These are phyloP conservation scores for Xiphophorus maculatus DNA, from an alignment of 2,113 vertebrate species.

Conservation along the genomic window DNA sequence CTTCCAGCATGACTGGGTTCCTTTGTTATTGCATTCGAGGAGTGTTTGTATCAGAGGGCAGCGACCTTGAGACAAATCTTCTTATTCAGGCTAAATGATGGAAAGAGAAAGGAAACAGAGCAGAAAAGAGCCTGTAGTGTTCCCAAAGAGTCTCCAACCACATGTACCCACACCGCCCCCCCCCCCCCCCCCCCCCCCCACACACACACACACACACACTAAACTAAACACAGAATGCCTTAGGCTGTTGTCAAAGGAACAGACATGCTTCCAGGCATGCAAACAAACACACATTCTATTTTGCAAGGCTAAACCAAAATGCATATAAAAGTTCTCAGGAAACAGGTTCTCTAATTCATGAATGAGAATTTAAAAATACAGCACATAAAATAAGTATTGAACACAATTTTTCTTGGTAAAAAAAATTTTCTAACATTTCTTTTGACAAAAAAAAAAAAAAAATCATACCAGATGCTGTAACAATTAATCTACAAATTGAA, in stretches of 20 bases:
- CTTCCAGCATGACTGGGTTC: conserved; percentile 24
- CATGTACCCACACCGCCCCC: conserved; percentile 19
- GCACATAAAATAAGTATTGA: no score
- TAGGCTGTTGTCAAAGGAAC: conserved; percentile 73
- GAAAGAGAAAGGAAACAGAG: conserved; percentile 70
- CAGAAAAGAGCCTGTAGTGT: conserved; percentile 54
- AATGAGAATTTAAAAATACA: not conserved
- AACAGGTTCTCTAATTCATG: not conserved
- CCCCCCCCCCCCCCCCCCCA: conserved; percentile 36
- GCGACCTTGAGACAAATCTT: conserved; percentile 69
- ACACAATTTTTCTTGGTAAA: no score
- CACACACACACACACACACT: conserved; percentile 18
- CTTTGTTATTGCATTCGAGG: conserved; percentile 47
- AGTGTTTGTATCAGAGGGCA: conserved; percentile 44
- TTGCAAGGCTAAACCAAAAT: conserved; percentile 19
- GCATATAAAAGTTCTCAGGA: conserved; percentile 4
- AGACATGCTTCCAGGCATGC: conserved; percentile 62
- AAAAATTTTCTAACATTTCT: no score
- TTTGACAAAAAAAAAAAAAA: no score
- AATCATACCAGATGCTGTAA: no score
- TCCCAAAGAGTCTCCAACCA: conserved; percentile 26
- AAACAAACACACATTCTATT: conserved; percentile 42
- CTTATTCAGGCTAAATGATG: conserved; percentile 61
- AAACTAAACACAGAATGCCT: conserved; percentile 54
- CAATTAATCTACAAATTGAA: no score